Percentiles rank a stretch among this genome's conserved stretches.
Conservation (phyloP, 2,797 vertebrate genomes). For the Halcyon smyrnensis region DNA sequence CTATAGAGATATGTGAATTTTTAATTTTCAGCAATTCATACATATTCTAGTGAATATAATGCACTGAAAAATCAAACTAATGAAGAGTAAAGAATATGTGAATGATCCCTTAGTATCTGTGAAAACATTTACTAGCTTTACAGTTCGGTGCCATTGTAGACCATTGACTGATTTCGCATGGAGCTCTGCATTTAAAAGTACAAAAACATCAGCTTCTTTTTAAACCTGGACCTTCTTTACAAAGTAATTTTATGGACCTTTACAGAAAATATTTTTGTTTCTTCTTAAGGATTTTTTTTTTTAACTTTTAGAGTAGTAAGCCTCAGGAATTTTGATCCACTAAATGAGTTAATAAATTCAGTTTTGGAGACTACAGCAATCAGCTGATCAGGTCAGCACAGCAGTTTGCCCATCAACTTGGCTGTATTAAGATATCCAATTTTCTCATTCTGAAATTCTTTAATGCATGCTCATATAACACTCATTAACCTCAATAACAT, state of each 20-base stretch:
- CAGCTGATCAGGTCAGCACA: background rate
- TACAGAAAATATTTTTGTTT: background rate
- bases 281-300: background rate
- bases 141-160: background rate
- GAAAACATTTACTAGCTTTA: background rate
- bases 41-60: background rate
- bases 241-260: background rate
- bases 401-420: background rate
- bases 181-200: background rate
- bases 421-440: background rate
- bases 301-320: background rate
- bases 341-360: background rate
- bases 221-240: background rate
- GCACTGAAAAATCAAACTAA: background rate
- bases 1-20: rapidly evolving
- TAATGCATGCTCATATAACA: background rate
- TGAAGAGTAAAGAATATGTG: background rate
- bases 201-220: background rate
- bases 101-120: background rate
- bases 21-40: background rate
- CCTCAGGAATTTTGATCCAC: background rate
- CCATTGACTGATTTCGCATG: background rate
- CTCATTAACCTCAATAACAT: background rate
- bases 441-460: background rate
- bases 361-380: background rate